Evolutionary conservation across 2,113 vertebrate species (phyloP), one percentile per base, ranked within the genome.

Genomic region (Muntiacus reevesi): DNA sequence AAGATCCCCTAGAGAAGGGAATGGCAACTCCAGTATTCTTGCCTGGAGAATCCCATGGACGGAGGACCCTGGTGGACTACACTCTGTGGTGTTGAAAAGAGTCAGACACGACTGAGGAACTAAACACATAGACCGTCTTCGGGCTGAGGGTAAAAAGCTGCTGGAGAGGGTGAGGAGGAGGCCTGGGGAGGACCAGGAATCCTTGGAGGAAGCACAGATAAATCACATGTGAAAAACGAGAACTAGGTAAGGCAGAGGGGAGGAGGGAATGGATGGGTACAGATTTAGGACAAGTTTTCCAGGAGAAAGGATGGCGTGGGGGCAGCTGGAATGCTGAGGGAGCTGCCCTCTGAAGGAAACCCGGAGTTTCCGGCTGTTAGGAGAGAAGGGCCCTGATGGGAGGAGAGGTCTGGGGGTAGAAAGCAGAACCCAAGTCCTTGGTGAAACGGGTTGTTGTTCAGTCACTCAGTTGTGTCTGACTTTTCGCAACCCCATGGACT

Each of bases 171-270:
- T 3, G 15, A 5, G 9, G 2, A 85, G 47, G 33, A 0, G 27
- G 17, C 36, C 30, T 52, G 78, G 47, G 64, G 47, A 81, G 45
- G 28, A 50, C 9, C 45, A 28, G 27, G 3, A 14, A 4, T 6
- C 71, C 79, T 27, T 23, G 19, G 11, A 47, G 36, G 11, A 74
- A 76, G 54, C 50, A 17, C 15, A 13, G 36, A 11, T 28, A 55
- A 52, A 43, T 8, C 25, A 25, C 57, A 47, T 2, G 0, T 0
- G 5, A 40, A 17, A 19, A 76, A n/a, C 0, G 6, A 93, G 57
- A 36, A 55, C 33, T 16, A 23, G 67, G 47, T 43, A 16, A 7
- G 64, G 47, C 47, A 11, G 30, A 27, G 14, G 45, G 55, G 33
- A 84, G 19, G 36, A 27, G 2, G 5, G 11, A 1, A 6, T 2